Evolutionary conservation across 2,888 invertebrate genomes (phyloP).

Genomic region (Cerceris ruficornis): DNA sequence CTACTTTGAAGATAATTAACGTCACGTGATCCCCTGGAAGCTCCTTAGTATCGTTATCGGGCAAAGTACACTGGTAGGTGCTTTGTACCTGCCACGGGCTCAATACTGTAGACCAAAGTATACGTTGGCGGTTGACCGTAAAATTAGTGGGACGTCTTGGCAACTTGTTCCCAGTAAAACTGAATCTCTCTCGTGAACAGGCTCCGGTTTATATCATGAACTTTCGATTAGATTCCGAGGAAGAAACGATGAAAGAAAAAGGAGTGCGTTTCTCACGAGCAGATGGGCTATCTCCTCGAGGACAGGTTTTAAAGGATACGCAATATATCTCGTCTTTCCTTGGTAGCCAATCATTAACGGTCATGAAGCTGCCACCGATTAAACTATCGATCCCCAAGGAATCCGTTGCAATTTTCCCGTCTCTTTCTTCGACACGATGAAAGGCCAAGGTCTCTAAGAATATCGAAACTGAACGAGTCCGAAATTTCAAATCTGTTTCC

Average conservation of each 20-base stretch:
- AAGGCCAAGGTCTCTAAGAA: constrained; percentile 5
- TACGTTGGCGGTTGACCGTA: constrained; percentile 71
- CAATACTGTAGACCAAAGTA: constrained; percentile 65
- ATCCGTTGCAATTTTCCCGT: constrained; percentile 18
- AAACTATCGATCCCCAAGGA: constrained; percentile 35
- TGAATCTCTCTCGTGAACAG: constrained; percentile 40
- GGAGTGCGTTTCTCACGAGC: constrained; percentile 19
- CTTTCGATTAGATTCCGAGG: constrained; percentile 49
- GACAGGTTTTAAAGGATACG: constrained; percentile 27
- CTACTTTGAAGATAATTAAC: constrained; percentile 70
- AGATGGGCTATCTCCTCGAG: constrained; percentile 14
- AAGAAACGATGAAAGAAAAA: not conserved
- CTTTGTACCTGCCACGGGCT: constrained; percentile 68
- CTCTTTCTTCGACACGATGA: constrained; percentile 39
- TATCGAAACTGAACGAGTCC: not conserved
- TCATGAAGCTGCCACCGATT: constrained; percentile 36
- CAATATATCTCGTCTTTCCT: constrained; percentile 35
- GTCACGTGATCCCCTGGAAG: constrained; percentile 63
- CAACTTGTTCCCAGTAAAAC: constrained; percentile 52
- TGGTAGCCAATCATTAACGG: constrained; percentile 48
- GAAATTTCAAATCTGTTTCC: no score
- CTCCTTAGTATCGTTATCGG: constrained; percentile 69
- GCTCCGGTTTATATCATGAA: constrained; percentile 31
- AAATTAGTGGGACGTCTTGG: constrained; percentile 71
- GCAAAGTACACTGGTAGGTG: constrained; percentile 69